Evolutionary conservation across 2,113 vertebrate genomes (phyloP).

Genomic region (Hippocampus guttulatus): DNA sequence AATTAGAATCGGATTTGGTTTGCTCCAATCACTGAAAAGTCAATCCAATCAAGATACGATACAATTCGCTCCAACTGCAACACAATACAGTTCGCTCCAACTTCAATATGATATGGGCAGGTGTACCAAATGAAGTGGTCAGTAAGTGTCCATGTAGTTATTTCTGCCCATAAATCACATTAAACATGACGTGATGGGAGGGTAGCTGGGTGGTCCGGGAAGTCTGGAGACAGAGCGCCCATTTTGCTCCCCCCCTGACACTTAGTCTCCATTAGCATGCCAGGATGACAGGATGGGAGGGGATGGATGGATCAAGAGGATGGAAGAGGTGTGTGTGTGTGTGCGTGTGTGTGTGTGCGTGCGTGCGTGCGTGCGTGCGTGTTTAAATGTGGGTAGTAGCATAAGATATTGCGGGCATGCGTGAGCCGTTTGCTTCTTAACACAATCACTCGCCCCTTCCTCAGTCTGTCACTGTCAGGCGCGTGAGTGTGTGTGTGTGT

Average conservation of each 20-base stretch:
- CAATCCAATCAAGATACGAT: background rate
- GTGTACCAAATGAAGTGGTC: background rate
- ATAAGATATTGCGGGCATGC: background rate
- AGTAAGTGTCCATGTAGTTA: background rate
- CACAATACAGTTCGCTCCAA: background rate
- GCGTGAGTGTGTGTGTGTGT: background rate
- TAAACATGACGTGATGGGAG: background rate
- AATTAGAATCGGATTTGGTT: background rate
- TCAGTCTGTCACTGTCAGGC: background rate
- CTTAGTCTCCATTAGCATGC: slow-evolving; percentile 68
- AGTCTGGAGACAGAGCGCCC: slow-evolving; percentile 51
- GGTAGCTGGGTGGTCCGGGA: slow-evolving; percentile 23
- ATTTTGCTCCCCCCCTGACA: slow-evolving; percentile 45
- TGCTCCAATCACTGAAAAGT: too few relatives aligned
- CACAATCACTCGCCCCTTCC: background rate
- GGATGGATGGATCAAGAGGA: slow-evolving; percentile 46
- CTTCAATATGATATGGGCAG: background rate
- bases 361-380: background rate
- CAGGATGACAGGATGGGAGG: slow-evolving; percentile 31
- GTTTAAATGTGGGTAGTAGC: background rate
- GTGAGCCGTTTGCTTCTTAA: slow-evolving; percentile 1
- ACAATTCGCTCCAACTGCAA: background rate
- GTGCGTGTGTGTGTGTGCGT: background rate
- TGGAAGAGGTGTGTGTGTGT: background rate
- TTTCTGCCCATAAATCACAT: background rate